Percentiles rank a stretch among this genome's conserved stretches.
Conservation (phyloP, 2,888 invertebrate species). For the Mellilla xanthometata region DNA sequence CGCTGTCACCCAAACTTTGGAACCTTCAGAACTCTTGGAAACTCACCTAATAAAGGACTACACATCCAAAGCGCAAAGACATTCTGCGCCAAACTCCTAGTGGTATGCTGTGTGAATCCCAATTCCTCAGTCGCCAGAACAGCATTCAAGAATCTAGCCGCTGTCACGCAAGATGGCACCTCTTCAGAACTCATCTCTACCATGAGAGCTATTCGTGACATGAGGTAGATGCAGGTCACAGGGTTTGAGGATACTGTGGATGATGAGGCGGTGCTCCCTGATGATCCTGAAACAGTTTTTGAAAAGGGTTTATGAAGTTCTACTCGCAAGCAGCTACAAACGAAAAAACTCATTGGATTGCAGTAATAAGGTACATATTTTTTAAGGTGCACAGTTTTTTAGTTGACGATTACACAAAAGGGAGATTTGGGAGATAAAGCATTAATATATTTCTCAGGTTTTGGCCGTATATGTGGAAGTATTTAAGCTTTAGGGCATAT, state of each 20-base stretch:
- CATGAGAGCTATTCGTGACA: conserved; percentile 91
- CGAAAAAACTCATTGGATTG: too few species aligned
- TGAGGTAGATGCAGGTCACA: conserved; percentile 89
- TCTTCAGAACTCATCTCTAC: conserved; percentile 87
- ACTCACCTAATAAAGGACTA: conserved; percentile 91
- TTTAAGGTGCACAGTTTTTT: too few species aligned
- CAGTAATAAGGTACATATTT: too few species aligned
- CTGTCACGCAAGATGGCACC: conserved; percentile 63
- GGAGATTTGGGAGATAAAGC: too few species aligned
- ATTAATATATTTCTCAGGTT: too few species aligned
- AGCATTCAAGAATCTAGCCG: conserved; percentile 64
- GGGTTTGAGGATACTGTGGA: conserved; percentile 76
- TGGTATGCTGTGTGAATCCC: conserved; percentile 87
- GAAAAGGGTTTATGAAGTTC: too few species aligned
- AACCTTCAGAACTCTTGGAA: conserved; percentile 73
- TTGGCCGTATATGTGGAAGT: too few species aligned
- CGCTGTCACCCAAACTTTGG: conserved; percentile 63
- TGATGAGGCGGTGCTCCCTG: conserved; percentile 72
- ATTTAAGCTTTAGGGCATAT: too few species aligned
- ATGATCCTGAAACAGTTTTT: conserved; percentile 63
- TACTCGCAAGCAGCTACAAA: too few species aligned
- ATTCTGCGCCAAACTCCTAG: conserved; percentile 89
- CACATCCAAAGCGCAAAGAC: conserved; percentile 97
- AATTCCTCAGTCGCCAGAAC: conserved; percentile 85
- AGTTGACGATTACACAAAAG: too few species aligned